Evolutionary conservation across 1,140 invertebrate genomes (phyloP).

Genomic region (Reticulitermes speratus): DNA sequence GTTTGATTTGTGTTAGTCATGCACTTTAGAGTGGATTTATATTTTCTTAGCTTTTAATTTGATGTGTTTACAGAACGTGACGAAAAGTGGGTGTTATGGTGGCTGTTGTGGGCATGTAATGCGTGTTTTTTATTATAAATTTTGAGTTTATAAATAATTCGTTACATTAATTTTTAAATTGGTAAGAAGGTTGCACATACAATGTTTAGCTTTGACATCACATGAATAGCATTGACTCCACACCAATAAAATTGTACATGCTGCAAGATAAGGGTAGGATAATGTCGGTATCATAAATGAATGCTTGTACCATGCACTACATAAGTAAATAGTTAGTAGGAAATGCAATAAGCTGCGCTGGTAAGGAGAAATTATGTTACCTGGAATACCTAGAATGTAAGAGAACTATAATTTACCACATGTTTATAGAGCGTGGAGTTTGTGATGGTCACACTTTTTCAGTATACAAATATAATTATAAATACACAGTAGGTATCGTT

Average conservation of each 20-base stretch:
- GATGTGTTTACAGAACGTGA: neutral
- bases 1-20: no score
- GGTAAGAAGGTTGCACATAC: neutral
- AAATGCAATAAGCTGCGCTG: neutral
- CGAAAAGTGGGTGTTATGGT: neutral
- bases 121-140: neutral
- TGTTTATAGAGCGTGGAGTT: no score
- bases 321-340: neutral
- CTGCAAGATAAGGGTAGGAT: neutral
- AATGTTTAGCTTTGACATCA: neutral
- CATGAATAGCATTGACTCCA: no score
- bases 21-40: neutral
- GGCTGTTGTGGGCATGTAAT: neutral
- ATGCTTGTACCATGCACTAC: neutral
- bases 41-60: neutral
- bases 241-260: no score
- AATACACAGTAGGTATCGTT: no score
- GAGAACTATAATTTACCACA: no score
- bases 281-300: neutral
- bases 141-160: neutral
- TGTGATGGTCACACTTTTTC: no score
- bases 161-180: neutral
- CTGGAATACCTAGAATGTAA: no score
- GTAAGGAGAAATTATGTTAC: neutral
- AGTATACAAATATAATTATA: no score